These are phyloP conservation scores for Iguana delicatissima DNA, from an alignment of 2,797 vertebrate species.

Conservation along the genomic window DNA sequence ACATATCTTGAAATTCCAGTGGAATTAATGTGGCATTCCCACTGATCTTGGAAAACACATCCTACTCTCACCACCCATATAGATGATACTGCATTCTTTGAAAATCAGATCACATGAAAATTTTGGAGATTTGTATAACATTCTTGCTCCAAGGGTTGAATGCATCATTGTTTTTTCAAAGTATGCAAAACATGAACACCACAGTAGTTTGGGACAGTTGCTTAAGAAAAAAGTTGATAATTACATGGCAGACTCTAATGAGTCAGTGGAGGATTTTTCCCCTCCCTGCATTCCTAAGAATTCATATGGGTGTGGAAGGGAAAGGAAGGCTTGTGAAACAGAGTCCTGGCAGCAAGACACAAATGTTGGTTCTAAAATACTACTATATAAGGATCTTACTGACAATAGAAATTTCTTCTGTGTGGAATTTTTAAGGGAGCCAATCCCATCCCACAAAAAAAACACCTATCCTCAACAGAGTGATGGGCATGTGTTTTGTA, in stretches of 20 bases:
- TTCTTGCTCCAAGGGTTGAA: slow-evolving; percentile 37
- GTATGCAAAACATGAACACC: slow-evolving; percentile 54
- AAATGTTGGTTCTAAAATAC: slow-evolving; percentile 63
- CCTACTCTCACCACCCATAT: neutral
- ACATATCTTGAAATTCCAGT: neutral
- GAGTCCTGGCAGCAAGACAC: slow-evolving; percentile 63
- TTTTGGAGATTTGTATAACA: slow-evolving; percentile 11
- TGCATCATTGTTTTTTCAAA: slow-evolving; percentile 45
- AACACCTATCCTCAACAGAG: neutral
- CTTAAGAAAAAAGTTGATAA: slow-evolving; percentile 70
- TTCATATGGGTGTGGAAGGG: slow-evolving; percentile 74
- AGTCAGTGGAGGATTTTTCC: slow-evolving; percentile 72
- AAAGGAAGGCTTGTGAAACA: slow-evolving; percentile 72
- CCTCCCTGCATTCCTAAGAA: slow-evolving; percentile 74
- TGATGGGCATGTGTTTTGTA: neutral
- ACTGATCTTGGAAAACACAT: neutral
- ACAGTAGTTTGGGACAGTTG: slow-evolving; percentile 43
- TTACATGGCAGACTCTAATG: slow-evolving; percentile 71
- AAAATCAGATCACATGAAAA: neutral
- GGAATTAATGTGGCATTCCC: neutral
- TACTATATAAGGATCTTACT: slow-evolving; percentile 56
- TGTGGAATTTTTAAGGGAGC: slow-evolving; percentile 38
- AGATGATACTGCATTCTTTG: slow-evolving; percentile 1
- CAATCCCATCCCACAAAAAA: neutral
- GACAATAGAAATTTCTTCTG: slow-evolving; percentile 42